A percentile compares a stretch with the other conserved stretches of the same genome.
Conservation (phyloP, 2,113 vertebrate genomes). For the Menura novaehollandiae region DNA sequence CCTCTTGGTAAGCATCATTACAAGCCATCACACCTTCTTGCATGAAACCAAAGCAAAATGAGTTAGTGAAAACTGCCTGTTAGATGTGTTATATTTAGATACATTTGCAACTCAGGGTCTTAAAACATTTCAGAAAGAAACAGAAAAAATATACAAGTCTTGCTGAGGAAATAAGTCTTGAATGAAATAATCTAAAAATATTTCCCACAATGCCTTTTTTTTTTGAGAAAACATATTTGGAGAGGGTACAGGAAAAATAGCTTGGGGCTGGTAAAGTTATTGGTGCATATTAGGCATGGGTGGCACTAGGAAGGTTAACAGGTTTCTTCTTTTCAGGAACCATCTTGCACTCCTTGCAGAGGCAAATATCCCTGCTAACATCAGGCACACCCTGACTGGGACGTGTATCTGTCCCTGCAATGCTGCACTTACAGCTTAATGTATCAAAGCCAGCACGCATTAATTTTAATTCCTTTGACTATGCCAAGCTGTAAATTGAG, state of each 20-base stretch:
- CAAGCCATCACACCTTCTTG: not conserved
- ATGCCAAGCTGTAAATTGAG: slow-evolving; percentile 31
- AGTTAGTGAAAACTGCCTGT: not conserved
- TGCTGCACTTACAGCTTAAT: not conserved
- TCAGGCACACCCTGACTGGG: not conserved
- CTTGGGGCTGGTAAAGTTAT: not conserved
- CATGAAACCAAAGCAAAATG: not conserved
- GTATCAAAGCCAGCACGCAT: not conserved
- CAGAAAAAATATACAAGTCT: not conserved
- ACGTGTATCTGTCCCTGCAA: not conserved
- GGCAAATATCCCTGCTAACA: not conserved
- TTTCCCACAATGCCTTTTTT: not conserved
- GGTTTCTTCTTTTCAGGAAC: not conserved
- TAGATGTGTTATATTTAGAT: not conserved
- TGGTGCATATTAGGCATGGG: not conserved
- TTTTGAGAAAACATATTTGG: not conserved
- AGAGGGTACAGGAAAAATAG: not conserved
- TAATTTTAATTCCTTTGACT: slow-evolving; percentile 34
- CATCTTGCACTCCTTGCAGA: not conserved
- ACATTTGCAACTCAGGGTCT: not conserved
- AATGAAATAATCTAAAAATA: not conserved
- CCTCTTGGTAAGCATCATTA: not conserved
- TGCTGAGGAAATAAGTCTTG: not conserved
- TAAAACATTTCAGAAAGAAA: not conserved
- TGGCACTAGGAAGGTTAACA: not conserved